A percentile compares a stretch with the other conserved stretches of the same genome.
Evolutionary conservation across 2,888 invertebrate species (phyloP).

Genomic region (Antheraea yamamai): DNA sequence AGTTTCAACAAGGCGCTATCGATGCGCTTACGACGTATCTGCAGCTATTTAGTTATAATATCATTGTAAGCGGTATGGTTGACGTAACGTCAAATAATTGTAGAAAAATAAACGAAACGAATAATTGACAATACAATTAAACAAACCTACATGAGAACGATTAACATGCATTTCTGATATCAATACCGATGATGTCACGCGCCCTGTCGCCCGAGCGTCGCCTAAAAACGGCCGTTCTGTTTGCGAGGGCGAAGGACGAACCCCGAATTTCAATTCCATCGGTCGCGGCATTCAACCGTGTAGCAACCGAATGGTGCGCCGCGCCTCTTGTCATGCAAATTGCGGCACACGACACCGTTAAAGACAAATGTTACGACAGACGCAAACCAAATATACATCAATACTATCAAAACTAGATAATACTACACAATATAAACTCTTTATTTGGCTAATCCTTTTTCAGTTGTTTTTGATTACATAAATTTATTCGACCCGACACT

Average conservation of each 20-base stretch:
- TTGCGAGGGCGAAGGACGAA: slow-evolving; percentile 53
- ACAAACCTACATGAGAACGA: not conserved
- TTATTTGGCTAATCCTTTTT: not conserved
- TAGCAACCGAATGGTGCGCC: slow-evolving; percentile 37
- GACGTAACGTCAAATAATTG: too few species aligned
- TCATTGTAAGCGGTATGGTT: too few species aligned
- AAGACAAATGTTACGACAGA: slow-evolving; percentile 28
- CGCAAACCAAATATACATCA: slow-evolving; percentile 2
- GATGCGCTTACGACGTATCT: too few species aligned
- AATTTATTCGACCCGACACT: too few species aligned
- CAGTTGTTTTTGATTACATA: not conserved
- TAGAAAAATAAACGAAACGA: not conserved
- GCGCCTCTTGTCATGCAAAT: slow-evolving; percentile 60
- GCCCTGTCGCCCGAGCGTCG: slow-evolving; percentile 14
- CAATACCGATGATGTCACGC: slow-evolving; percentile 46
- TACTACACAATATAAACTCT: not conserved
- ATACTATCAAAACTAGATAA: not conserved
- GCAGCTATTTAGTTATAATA: too few species aligned
- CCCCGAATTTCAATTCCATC: slow-evolving; percentile 56
- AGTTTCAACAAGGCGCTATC: too few species aligned
- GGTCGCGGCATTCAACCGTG: slow-evolving; percentile 36
- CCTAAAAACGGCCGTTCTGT: slow-evolving; percentile 41
- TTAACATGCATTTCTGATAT: slow-evolving; percentile 37
- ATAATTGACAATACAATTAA: not conserved
- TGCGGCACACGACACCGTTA: slow-evolving; percentile 21